A percentile compares a stretch with the other conserved stretches of the same genome.
These are phyloP conservation scores for Seira ritae DNA, from an alignment of 2,888 invertebrate genomes.

Conservation along the genomic window DNA sequence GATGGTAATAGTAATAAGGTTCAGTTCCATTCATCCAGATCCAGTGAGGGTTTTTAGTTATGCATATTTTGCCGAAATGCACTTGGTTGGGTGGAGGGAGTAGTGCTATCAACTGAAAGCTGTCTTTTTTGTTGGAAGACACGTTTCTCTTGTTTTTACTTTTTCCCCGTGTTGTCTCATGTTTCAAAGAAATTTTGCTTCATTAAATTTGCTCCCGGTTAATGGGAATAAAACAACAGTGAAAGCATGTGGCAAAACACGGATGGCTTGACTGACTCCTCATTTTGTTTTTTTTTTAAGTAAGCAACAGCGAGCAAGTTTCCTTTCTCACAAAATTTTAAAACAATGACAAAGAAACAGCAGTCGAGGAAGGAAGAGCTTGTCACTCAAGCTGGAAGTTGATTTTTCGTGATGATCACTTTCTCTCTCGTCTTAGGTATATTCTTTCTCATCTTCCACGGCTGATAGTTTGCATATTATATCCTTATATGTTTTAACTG, in stretches of 20 bases:
- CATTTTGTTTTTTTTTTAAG: neutral
- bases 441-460: no score
- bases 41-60: no score
- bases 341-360: neutral
- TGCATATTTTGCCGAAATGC: no score
- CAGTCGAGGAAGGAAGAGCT: neutral
- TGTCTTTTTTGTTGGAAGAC: conserved; percentile 12
- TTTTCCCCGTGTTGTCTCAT: conserved; percentile 30
- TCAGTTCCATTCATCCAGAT: no score
- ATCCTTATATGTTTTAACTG: neutral
- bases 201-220: conserved; percentile 51
- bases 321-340: neutral
- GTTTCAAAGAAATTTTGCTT: conserved; percentile 52
- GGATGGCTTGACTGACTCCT: neutral
- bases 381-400: neutral
- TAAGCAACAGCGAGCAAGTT: neutral
- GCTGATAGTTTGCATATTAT: no score
- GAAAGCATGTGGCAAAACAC: neutral
- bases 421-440: neutral
- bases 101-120: no score
- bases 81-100: no score
- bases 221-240: conserved; percentile 29
- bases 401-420: neutral
- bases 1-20: neutral
- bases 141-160: conserved; percentile 12